These are phyloP conservation scores for Melanotaenia boesemani DNA, from an alignment of 2,797 vertebrate genomes.

Conservation along the genomic window DNA sequence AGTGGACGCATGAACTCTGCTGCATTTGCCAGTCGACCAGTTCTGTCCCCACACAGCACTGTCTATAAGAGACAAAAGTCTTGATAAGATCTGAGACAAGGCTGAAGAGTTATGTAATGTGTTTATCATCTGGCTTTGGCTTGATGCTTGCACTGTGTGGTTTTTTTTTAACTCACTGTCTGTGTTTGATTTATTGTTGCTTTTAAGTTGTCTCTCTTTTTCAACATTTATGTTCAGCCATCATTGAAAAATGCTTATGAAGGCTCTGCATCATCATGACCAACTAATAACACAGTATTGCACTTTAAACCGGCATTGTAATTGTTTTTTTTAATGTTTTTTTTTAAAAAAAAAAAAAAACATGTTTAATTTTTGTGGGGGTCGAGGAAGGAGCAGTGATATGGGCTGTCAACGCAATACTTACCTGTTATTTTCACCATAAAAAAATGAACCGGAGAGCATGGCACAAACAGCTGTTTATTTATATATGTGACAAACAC, in stretches of 20 bases:
- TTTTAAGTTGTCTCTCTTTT: neutral
- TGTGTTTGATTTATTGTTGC: slow-evolving; percentile 2
- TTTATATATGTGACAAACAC: neutral
- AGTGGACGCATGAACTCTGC: slow-evolving; percentile 93
- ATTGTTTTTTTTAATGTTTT: neutral
- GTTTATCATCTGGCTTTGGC: neutral
- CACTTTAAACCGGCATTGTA: neutral
- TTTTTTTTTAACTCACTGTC: neutral
- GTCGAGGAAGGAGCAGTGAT: too few relatives aligned
- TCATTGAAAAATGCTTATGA: neutral
- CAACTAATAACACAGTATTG: neutral
- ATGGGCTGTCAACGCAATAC: neutral
- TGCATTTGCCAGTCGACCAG: slow-evolving; percentile 98
- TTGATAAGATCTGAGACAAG: neutral
- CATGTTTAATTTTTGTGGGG: too few relatives aligned
- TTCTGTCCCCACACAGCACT: slow-evolving; percentile 96
- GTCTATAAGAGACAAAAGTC: slow-evolving; percentile 77
- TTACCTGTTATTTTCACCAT: neutral
- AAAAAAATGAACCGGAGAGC: neutral
- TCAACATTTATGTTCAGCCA: neutral
- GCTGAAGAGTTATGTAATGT: slow-evolving; percentile 2
- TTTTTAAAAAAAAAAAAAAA: too few relatives aligned
- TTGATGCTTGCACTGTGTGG: neutral
- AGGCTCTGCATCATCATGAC: neutral
- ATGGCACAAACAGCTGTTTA: neutral